A percentile compares a stretch with the other conserved stretches of the same genome.
phyloP scores from a whole-genome alignment of 2,888 invertebrate species.

The Cordilura impudica region DNA sequence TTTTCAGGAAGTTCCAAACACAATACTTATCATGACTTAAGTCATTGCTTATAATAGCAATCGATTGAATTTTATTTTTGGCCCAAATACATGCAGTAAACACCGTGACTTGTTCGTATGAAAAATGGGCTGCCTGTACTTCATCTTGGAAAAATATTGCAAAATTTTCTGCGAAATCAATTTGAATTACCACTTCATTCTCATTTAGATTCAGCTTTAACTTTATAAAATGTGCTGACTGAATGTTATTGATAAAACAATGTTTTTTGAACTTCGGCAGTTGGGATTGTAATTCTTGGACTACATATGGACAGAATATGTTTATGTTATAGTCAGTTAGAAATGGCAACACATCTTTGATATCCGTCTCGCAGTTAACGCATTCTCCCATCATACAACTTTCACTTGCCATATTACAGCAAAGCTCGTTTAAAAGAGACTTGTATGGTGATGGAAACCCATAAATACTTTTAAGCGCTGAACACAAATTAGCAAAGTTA shows the following conservation, averaged over 20 bases:
- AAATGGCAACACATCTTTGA: conserved; percentile 14
- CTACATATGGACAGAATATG: neutral
- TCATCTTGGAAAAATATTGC: conserved; percentile 10
- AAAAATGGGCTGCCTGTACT: conserved; percentile 19
- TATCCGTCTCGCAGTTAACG: neutral
- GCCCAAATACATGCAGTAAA: neutral
- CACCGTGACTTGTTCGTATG: conserved; percentile 6
- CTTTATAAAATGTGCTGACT: conserved; percentile 1
- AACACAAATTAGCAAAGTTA: neutral
- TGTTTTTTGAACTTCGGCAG: conserved; percentile 1
- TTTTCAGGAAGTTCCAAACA: conserved; percentile 1
- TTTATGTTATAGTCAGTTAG: neutral
- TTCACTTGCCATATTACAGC: neutral
- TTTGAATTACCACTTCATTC: conserved; percentile 1
- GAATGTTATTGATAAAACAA: neutral
- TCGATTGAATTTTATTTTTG: conserved; percentile 2
- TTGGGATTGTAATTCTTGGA: conserved; percentile 8
- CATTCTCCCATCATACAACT: conserved; percentile 4
- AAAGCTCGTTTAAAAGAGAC: neutral
- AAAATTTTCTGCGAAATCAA: conserved; percentile 12
- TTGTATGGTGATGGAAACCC: conserved; percentile 5
- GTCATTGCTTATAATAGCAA: conserved; percentile 8
- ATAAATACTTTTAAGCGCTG: conserved; percentile 1
- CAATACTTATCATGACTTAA: conserved; percentile 10
- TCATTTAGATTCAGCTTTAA: neutral